These are phyloP conservation scores for Helicolenus hilgendorfi DNA, from an alignment of 2,797 vertebrate genomes.

Conservation along the genomic window DNA sequence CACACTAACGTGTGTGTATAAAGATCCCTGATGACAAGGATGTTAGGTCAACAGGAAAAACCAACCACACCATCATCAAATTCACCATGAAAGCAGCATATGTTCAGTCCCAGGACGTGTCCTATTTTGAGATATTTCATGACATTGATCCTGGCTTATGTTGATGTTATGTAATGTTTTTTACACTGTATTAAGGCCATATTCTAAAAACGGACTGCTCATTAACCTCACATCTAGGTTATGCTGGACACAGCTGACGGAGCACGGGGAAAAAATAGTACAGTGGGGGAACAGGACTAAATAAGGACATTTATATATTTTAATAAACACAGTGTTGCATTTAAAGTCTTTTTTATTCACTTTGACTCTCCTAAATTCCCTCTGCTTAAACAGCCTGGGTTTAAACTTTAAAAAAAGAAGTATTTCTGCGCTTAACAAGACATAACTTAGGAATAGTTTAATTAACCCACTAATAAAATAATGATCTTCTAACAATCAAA, in stretches of 20 bases:
- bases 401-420: too few relatives aligned
- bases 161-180: constrained; percentile 65
- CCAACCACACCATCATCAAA: constrained; percentile 24
- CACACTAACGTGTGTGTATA: neutral
- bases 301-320: neutral
- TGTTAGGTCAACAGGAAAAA: constrained; percentile 41
- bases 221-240: constrained; percentile 28
- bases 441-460: too few relatives aligned
- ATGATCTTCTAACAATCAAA: too few relatives aligned
- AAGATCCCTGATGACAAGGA: constrained; percentile 14
- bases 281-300: neutral
- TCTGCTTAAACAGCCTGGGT: too few relatives aligned
- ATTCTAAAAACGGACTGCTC: constrained; percentile 54
- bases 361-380: too few relatives aligned
- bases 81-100: constrained; percentile 56
- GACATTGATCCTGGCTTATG: constrained; percentile 65
- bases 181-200: constrained; percentile 26
- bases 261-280: neutral
- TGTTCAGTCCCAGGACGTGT: constrained; percentile 40
- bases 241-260: constrained; percentile 3
- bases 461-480: too few relatives aligned
- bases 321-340: too few relatives aligned
- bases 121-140: constrained; percentile 62
- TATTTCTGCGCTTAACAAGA: too few relatives aligned
- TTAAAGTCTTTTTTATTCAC: too few relatives aligned